Conservation (phyloP, 2,113 vertebrate species). For the Cettia cetti region DNA sequence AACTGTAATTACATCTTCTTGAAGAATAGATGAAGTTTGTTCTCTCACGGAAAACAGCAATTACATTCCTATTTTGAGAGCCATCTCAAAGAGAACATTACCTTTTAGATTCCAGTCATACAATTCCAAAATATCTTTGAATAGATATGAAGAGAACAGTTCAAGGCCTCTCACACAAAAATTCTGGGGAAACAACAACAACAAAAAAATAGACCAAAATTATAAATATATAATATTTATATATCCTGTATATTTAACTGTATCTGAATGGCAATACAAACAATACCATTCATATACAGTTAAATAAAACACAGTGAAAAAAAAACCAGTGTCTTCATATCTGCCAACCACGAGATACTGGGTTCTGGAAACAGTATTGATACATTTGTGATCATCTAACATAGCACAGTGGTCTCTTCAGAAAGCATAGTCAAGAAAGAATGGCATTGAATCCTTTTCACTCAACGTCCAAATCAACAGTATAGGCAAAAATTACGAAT, state of each 20-base stretch:
- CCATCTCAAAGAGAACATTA: conserved; percentile 35
- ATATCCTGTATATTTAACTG: too few relatives aligned
- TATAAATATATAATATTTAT: background rate
- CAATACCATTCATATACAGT: background rate
- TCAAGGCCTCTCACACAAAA: conserved; percentile 95
- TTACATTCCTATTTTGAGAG: background rate
- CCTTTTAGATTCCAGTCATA: conserved; percentile 98
- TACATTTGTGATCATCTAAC: background rate
- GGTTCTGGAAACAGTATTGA: background rate
- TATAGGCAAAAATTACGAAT: background rate
- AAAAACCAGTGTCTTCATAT: fast-evolving
- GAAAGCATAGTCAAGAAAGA: background rate
- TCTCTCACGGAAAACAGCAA: background rate
- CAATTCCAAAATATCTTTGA: conserved; percentile 93
- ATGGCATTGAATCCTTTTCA: background rate
- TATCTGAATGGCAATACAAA: background rate
- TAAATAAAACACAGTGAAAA: background rate
- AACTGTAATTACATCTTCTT: background rate
- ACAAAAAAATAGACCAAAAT: background rate
- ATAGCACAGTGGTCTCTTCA: background rate
- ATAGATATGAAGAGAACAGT: conserved; percentile 90
- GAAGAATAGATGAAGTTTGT: background rate
- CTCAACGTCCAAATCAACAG: background rate
- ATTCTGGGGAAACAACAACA: conserved; percentile 77
- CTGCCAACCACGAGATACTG: background rate